Evolutionary conservation across 2,113 vertebrate genomes (phyloP).

Genomic region (Gallinago jamesoni): DNA sequence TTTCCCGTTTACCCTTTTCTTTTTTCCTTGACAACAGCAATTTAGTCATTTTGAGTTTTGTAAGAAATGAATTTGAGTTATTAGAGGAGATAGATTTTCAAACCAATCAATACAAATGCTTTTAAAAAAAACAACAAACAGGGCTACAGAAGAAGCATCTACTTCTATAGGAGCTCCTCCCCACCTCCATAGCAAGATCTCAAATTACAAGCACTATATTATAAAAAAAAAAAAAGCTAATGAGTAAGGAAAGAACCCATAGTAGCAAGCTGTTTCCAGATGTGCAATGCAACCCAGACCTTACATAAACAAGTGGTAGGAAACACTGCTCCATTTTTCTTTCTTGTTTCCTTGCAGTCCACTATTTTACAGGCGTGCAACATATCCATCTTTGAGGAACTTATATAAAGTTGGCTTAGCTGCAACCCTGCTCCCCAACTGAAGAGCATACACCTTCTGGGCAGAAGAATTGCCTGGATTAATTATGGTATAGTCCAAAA

Average conservation of each 20-base stretch:
- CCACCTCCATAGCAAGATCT: background rate
- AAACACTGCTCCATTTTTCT: background rate
- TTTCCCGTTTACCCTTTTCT: background rate
- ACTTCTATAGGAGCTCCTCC: background rate
- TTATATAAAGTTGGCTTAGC: background rate
- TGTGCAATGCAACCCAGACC: background rate
- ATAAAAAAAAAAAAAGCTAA: background rate
- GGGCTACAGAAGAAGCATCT: background rate
- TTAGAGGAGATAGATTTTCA: background rate
- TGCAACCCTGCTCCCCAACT: background rate
- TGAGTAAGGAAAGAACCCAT: background rate
- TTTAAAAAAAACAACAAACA: background rate
- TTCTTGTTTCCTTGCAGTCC: background rate
- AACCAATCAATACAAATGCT: background rate
- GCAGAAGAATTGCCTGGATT: background rate
- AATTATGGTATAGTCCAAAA: background rate
- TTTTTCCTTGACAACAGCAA: background rate
- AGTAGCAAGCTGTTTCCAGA: constrained; percentile 25
- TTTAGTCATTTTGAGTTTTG: background rate
- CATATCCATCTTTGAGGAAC: background rate
- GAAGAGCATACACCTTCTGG: background rate
- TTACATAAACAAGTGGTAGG: background rate
- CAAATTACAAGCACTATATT: background rate
- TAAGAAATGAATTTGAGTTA: background rate
- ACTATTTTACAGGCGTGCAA: background rate